These are phyloP conservation scores for Thaumetopoea pityocampa DNA, from an alignment of 1,140 invertebrate species.

Conservation along the genomic window DNA sequence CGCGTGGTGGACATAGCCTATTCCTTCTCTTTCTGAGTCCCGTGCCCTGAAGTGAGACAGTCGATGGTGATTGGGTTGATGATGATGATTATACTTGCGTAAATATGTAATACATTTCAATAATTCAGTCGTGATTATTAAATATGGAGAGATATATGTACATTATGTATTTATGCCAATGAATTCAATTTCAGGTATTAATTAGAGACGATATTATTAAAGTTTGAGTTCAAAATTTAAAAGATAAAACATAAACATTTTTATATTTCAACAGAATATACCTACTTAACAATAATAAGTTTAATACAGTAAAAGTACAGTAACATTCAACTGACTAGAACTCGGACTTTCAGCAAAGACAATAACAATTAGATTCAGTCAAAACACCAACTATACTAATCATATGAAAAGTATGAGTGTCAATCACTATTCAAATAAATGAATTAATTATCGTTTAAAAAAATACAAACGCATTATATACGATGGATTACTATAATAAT, in stretches of 20 bases:
- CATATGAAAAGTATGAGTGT: conserved; percentile 24
- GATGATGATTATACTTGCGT: no score
- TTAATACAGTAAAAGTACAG: conserved; percentile 31
- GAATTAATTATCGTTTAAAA: conserved; percentile 19
- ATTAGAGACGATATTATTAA: no score
- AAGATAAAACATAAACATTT: conserved; percentile 1
- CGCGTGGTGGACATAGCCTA: no score
- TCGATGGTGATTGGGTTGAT: no score
- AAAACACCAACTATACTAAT: conserved; percentile 32
- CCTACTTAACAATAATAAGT: conserved; percentile 18
- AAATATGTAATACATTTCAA: no score
- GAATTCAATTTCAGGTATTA: conserved; percentile 4
- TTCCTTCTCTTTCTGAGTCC: no score
- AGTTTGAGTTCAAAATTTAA: conserved; percentile 1
- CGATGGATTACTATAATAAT: conserved; percentile 17
- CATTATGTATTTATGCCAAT: conserved; percentile 6
- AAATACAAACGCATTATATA: conserved; percentile 1
- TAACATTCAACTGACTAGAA: conserved; percentile 44
- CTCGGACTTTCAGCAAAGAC: conserved; percentile 49
- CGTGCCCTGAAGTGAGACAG: no score
- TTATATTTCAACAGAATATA: conserved; percentile 19
- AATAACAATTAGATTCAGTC: conserved; percentile 48
- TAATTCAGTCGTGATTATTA: no score
- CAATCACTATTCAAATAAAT: conserved; percentile 16
- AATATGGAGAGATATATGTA: no score